phyloP scores from a whole-genome alignment of 92 coral and sea anemone genomes.

The Bergia puertoricense region DNA sequence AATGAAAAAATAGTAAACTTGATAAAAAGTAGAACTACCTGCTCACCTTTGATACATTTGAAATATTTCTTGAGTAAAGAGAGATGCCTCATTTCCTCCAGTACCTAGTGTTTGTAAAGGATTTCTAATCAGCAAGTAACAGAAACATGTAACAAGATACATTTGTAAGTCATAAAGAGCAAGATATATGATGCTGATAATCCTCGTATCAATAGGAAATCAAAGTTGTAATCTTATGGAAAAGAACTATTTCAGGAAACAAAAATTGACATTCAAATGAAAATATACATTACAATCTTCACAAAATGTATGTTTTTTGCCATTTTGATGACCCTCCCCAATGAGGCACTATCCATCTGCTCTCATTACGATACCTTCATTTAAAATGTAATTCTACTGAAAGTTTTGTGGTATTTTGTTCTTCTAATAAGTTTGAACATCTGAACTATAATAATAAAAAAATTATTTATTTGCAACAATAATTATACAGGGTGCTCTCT shows the following conservation, averaged over 20 bases:
- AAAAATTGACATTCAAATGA: too few species aligned
- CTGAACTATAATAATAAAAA: not conserved
- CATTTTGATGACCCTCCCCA: not conserved
- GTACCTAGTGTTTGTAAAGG: slow-evolving; percentile 60
- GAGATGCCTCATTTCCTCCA: slow-evolving; percentile 96
- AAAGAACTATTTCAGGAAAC: not conserved
- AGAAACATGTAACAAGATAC: not conserved
- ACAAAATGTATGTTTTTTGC: too few species aligned
- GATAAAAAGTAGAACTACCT: not conserved
- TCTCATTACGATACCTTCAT: too few species aligned
- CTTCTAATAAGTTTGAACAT: not conserved
- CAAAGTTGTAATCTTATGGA: not conserved
- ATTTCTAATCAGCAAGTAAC: not conserved
- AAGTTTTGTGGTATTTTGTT: not conserved
- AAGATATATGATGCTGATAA: not conserved
- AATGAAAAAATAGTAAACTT: not conserved
- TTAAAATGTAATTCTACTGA: too few species aligned
- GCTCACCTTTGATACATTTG: slow-evolving; percentile 91
- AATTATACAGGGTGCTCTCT: too few species aligned
- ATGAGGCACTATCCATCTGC: not conserved
- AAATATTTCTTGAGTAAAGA: slow-evolving; percentile 87
- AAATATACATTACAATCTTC: too few species aligned
- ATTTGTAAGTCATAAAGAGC: not conserved
- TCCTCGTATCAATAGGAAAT: not conserved
- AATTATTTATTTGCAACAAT: too few species aligned